phyloP scores from a whole-genome alignment of 2,888 invertebrate species.

The Ochropleura leucogaster region DNA sequence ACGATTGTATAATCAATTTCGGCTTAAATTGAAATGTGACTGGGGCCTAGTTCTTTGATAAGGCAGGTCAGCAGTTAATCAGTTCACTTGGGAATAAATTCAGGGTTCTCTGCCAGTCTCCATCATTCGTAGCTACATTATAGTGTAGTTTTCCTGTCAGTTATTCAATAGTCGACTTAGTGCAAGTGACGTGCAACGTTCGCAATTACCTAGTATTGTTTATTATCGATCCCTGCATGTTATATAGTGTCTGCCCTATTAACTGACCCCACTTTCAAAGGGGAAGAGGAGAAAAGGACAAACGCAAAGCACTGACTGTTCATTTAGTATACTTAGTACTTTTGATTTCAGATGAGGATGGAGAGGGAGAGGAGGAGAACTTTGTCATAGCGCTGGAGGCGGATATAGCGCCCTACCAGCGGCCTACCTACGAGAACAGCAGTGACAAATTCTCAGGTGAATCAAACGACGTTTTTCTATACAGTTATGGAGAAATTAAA shows the following conservation, averaged over 20 bases:
- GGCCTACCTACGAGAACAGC: too few species aligned
- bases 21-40: slow-evolving; percentile 18
- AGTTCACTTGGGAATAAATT: slow-evolving; percentile 5
- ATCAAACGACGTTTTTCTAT: too few species aligned
- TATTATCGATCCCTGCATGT: neutral
- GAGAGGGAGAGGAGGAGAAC: too few species aligned
- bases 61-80: slow-evolving; percentile 17
- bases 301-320: neutral
- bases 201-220: neutral
- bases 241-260: neutral
- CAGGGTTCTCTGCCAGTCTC: slow-evolving; percentile 10
- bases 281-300: neutral
- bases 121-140: neutral
- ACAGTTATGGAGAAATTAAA: too few species aligned
- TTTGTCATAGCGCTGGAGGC: too few species aligned
- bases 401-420: too few species aligned
- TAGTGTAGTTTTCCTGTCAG: neutral
- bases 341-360: too few species aligned
- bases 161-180: slow-evolving; percentile 6
- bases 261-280: neutral
- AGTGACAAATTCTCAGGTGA: too few species aligned
- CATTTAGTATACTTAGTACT: neutral
- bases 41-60: slow-evolving; percentile 13
- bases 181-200: neutral
- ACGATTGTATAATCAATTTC: slow-evolving; percentile 20